Conservation (phyloP, 1,140 invertebrate species). For the Sweltsa coloradensis region DNA sequence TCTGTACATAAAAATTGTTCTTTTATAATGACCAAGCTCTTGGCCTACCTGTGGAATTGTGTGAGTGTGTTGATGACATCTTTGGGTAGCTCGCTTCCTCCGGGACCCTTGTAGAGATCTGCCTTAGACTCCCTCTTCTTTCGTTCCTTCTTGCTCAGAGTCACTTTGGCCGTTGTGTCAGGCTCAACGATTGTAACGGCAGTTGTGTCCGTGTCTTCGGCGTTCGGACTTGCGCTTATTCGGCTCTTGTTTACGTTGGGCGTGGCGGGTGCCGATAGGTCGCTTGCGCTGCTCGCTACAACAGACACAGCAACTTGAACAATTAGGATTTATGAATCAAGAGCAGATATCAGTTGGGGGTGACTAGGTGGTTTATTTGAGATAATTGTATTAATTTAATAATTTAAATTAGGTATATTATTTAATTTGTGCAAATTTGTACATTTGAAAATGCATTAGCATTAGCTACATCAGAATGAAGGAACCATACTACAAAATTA, state of each 20-base stretch:
- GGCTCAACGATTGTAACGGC: constrained; percentile 2
- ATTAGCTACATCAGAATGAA: no score
- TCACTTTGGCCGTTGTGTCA: constrained; percentile 4
- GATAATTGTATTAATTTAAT: no score
- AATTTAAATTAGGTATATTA: no score
- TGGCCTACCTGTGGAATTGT: constrained; percentile 56
- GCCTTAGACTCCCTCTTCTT: constrained; percentile 12
- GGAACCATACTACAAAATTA: no score
- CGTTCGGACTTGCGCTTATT: constrained; percentile 8
- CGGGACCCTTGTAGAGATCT: constrained; percentile 26
- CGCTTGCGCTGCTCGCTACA: constrained; percentile 42
- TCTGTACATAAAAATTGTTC: no score
- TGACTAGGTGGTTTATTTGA: no score
- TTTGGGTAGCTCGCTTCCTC: constrained; percentile 40
- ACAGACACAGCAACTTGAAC: no score
- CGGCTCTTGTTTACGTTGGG: constrained; percentile 13
- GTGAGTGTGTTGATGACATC: constrained; percentile 51
- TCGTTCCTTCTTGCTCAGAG: constrained; percentile 7
- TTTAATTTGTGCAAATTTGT: no score
- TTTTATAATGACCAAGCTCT: no score
- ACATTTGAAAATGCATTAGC: no score
- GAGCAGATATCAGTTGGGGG: no score
- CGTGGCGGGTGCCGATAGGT: constrained; percentile 15
- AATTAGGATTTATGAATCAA: no score
- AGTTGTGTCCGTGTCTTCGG: background rate